phyloP scores from a whole-genome alignment of 2,797 vertebrate species.

The Labeo calbasu region DNA sequence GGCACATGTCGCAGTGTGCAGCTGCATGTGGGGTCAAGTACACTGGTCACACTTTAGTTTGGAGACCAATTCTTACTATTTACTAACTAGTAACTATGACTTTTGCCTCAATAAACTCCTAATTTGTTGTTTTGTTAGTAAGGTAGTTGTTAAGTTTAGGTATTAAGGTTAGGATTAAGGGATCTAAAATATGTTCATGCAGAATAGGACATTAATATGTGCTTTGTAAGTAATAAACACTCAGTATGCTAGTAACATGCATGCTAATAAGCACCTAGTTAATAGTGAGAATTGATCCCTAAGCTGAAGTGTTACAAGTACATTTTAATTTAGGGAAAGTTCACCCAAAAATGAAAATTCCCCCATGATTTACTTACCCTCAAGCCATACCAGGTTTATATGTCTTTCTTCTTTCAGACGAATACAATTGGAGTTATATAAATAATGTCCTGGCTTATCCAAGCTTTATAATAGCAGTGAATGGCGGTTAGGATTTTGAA shows the following conservation, averaged over 20 bases:
- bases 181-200: not conserved
- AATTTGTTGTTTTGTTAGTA: not conserved
- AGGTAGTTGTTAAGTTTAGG: not conserved
- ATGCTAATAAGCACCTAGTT: not conserved
- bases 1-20: not conserved
- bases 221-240: not conserved
- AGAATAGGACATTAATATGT: not conserved
- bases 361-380: too few relatives aligned
- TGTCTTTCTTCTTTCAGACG: too few relatives aligned
- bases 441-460: too few relatives aligned
- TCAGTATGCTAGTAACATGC: not conserved
- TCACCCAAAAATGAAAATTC: too few relatives aligned
- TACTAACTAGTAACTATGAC: not conserved
- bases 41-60: not conserved
- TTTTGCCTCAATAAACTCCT: not conserved
- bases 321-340: not conserved
- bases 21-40: not conserved
- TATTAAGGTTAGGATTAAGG: not conserved
- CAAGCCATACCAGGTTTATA: too few relatives aligned
- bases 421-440: too few relatives aligned
- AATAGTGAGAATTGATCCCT: not conserved
- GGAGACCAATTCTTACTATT: not conserved
- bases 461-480: too few relatives aligned
- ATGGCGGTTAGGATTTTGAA: too few relatives aligned
- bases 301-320: not conserved